Evolutionary conservation across 2,797 vertebrate species (phyloP), one percentile per base, ranked within the genome.

Genomic region (Chrysocyon brachyurus): DNA sequence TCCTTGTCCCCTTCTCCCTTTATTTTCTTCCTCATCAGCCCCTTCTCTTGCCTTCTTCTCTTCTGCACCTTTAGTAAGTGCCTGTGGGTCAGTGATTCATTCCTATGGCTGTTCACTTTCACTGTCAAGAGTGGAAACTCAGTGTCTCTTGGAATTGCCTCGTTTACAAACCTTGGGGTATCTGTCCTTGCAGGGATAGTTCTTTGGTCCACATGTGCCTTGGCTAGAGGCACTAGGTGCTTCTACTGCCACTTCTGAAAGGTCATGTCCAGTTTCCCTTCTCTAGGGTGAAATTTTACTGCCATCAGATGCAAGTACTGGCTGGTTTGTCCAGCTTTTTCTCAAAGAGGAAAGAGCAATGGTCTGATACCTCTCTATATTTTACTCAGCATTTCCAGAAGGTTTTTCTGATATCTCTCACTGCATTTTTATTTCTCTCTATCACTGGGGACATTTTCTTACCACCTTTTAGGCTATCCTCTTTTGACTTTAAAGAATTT

Each of bases 401-500:
- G 49, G 4, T 46, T 91, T 90, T 77, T 52, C 63, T 73, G 31
- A 10, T 91, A 36, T 86, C 82, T 91, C 68, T 77, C 52, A 21
- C 22, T 85, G 40, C n/a, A 40, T 63, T 87, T 95, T 49, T 78
- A 36, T 83, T 73, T 89, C n/a, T 77, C 46, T 52, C 0, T 24
- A 54, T 96, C 57, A 61, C 16, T 83, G 6, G 78, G 54, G 52
- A 92, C 46, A 59, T 91, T 93, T 89, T 96, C 68, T 75, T 83
- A 33, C n/a, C 52, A 8, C 19, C 57, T 96, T 92, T 79, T 64
- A 94, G 56, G 19, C 94, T 73, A 56, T 84, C 12, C 49, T 75
- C 22, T 46, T 81, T 89, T 36, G 26, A 61, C 40, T 96, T 94
- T 70, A 61, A 91, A 83, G 36, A 77, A 54, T 96, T 87, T 90